Conservation (phyloP, 2,888 invertebrate genomes). For the Sympetrum striolatum region DNA sequence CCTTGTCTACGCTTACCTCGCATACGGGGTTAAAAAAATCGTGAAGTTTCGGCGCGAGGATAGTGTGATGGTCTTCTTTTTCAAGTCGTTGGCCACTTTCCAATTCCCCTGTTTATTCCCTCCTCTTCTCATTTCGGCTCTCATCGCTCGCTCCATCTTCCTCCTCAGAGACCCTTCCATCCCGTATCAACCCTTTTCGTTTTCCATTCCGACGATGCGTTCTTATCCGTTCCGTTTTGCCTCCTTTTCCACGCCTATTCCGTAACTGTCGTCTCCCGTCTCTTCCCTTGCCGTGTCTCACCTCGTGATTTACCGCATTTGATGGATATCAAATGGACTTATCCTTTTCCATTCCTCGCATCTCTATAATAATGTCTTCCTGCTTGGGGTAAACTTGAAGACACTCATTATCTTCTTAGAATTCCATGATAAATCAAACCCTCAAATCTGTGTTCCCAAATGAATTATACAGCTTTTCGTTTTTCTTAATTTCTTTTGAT, state of each 20-base stretch:
- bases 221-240: background rate
- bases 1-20: conserved; percentile 21
- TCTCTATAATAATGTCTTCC: background rate
- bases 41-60: conserved; percentile 19
- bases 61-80: conserved; percentile 16
- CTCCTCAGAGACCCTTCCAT: background rate
- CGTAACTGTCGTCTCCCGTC: conserved; percentile 18
- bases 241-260: background rate
- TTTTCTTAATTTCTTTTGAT: too few species aligned
- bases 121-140: background rate
- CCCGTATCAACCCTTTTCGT: background rate
- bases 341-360: background rate
- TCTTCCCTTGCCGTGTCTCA: background rate
- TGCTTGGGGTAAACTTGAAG: background rate
- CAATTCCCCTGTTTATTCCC: conserved; percentile 28
- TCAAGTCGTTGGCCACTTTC: conserved; percentile 10
- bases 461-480: too few species aligned
- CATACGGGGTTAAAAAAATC: background rate
- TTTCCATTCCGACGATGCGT: background rate
- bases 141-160: background rate
- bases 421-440: too few species aligned
- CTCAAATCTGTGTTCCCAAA: too few species aligned
- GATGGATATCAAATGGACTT: background rate
- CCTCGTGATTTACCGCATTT: conserved; percentile 16
- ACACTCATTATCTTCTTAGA: too few species aligned